Percentiles rank a stretch among this genome's conserved stretches.
Conservation (phyloP, 1,140 invertebrate genomes). For the Antheraea pernyi region DNA sequence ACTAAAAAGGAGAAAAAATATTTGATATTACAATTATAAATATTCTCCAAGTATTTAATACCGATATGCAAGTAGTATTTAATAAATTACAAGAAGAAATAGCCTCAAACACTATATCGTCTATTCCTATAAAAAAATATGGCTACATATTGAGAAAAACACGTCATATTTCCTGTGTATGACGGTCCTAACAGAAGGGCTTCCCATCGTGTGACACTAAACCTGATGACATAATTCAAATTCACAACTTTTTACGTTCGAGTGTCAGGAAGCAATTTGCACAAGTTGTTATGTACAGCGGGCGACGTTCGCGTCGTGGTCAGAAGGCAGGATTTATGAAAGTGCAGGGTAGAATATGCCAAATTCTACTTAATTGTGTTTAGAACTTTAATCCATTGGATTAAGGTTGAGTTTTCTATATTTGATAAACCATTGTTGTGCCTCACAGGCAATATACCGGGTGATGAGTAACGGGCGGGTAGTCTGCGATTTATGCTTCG, state of each 20-base stretch:
- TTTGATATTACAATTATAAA: no score
- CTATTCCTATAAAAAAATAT: neutral
- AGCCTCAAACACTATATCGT: neutral
- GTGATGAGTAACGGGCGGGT: constrained; percentile 34
- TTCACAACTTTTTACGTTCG: constrained; percentile 33
- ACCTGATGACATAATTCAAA: constrained; percentile 29
- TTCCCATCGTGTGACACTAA: constrained; percentile 4
- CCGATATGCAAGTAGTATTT: no score
- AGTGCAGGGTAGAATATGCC: constrained; percentile 32
- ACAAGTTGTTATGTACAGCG: constrained; percentile 29
- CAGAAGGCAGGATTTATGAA: constrained; percentile 31
- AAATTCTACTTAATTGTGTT: neutral
- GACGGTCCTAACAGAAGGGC: neutral
- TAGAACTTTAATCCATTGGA: neutral
- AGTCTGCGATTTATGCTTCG: constrained; percentile 35
- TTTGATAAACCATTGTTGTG: constrained; percentile 4
- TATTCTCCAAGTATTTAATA: no score
- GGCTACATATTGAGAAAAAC: neutral
- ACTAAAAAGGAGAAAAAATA: no score
- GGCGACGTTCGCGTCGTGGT: constrained; percentile 24
- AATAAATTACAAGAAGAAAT: neutral
- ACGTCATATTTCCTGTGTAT: neutral
- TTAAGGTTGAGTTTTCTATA: constrained; percentile 2
- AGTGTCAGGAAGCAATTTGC: constrained; percentile 33
- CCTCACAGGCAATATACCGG: constrained; percentile 29